Evolutionary conservation across 2,888 invertebrate species (phyloP), one percentile per base, ranked within the genome.

Genomic region (Melinopterus prodromus): DNA sequence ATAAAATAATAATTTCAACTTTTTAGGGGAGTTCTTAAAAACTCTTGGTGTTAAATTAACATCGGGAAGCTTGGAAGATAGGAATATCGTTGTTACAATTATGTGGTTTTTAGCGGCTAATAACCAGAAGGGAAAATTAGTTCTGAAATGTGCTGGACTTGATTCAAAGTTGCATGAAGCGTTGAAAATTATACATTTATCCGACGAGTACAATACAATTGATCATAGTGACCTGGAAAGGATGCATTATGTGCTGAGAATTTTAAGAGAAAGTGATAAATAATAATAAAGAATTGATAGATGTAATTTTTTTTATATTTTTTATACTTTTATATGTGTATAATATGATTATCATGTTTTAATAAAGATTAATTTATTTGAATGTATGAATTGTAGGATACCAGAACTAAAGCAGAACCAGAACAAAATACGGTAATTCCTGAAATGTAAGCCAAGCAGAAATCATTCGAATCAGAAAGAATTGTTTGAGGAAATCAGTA

Each of bases 101-200:
- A 90, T 93, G 0, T 94, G 94, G 94, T 91, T 94, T 0, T 85
- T 95, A 74, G 91, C 93, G 6, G 93, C 93, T 6, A 95, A 95
- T 86, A 93, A 93, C 85, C 94, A 94, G 83, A 93, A 93, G 89
- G 94, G 93, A 82, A 92, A 92, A 86, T 85, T 91, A 53, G 88
- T 90, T n/a, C 88, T 91, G 14, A 90, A 92, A 81, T 90, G 90
- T 74, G 89, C 90, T 3, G 90, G 91, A 26, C 86, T 92, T 70
- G 90, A 91, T 71, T 85, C 86, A 6, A 89, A 90, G 82, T 86
- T 92, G 70, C 89, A 90, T 80, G 90, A 91, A 79, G 87, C 89
- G 35, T 85, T 91, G 15, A 91, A 90, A 78, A 88, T 89, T 79
- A 84, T 89, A 74, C 88, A 89, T 77, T 84, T 90, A 69, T 85